Base-by-base conservation (phyloP, 2,797 vertebrate species). In the Gadopsis bispinosus region DNA sequence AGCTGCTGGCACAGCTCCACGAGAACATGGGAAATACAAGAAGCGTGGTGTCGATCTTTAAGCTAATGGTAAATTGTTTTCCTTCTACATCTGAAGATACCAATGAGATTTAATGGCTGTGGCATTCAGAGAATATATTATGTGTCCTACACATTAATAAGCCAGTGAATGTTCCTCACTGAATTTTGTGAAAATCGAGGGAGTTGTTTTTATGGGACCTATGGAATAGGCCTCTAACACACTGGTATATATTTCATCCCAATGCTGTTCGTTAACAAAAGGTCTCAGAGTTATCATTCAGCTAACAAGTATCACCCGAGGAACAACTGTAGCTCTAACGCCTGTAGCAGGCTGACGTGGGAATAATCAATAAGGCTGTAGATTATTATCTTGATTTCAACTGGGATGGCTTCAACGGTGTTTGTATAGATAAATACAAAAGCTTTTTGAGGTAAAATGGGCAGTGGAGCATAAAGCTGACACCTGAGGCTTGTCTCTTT, bases 351-450 rank as follows among this genome's bases (percentile, higher is more conserved):
- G 20, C 19, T 64, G 35, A 78, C 68, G 75, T 74, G 51, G 58
- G 37, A 26, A 26, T 26, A 58, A 87, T 89, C 76, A 87, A 83
- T 85, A 77, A 13, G 14, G 54, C 58, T 69, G 56, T 50, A 83
- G 74, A 88, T 85, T 73, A 73, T 82, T 58, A 77, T 83, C 68
- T 77, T 58, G 43, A 45, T 75, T 65, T 83, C 77, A 65, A 17
- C 47, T 26, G 7, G 5, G 47, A 62, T 62, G 54, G 62, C 54
- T 48, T 81, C 22, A 31, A 51, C 76, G 63, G 75, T 73, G 67
- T 80, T 71, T 73, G 56, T 70, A 62, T 41, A 61, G 70, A 84
- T 72, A 78, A 58, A 83, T 72, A 73, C 48, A 54, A 73, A 35
- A 60, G 59, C 31, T 73, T 13, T 47, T 13, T 47, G 54, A 73